phyloP scores from a whole-genome alignment of 2,888 invertebrate genomes.

The Harpagoxenus sublaevis region DNA sequence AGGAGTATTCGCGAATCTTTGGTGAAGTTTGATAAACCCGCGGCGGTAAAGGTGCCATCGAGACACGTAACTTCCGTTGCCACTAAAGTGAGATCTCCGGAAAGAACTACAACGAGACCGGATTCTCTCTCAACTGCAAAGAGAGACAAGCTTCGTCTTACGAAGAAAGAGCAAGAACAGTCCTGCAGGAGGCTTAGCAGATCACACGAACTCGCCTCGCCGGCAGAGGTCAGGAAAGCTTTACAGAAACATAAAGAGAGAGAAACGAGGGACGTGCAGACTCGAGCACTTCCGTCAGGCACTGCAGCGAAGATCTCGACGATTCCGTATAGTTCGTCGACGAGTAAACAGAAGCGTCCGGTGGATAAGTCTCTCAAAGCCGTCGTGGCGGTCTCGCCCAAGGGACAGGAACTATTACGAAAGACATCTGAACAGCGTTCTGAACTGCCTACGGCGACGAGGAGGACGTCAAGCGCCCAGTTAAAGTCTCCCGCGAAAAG shows the following conservation, averaged over 20 bases:
- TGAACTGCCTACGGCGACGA: conserved; percentile 23
- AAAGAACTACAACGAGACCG: not conserved
- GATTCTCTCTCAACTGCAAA: not conserved
- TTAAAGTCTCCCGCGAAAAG: conserved; percentile 34
- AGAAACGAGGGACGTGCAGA: conserved; percentile 48
- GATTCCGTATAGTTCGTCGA: conserved; percentile 83
- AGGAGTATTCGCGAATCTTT: conserved; percentile 18
- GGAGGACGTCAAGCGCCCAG: not conserved
- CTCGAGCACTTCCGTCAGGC: conserved; percentile 78
- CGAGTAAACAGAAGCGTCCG: conserved; percentile 75
- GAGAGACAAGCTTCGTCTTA: conserved; percentile 67
- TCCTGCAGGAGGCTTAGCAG: conserved; percentile 83
- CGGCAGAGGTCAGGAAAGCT: conserved; percentile 87
- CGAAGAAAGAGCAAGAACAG: conserved; percentile 79
- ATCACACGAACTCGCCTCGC: conserved; percentile 88
- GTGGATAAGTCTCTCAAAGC: conserved; percentile 86
- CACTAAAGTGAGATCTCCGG: conserved; percentile 15
- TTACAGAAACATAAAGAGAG: conserved; percentile 75
- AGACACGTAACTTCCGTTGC: conserved; percentile 9
- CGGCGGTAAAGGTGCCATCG: conserved; percentile 7
- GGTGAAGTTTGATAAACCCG: conserved; percentile 29
- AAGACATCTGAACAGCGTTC: conserved; percentile 66
- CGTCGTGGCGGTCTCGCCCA: conserved; percentile 85
- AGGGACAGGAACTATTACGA: conserved; percentile 82
- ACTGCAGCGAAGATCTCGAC: conserved; percentile 85